These are phyloP conservation scores for Sesia bembeciformis DNA, from an alignment of 2,888 invertebrate genomes.

Conservation along the genomic window DNA sequence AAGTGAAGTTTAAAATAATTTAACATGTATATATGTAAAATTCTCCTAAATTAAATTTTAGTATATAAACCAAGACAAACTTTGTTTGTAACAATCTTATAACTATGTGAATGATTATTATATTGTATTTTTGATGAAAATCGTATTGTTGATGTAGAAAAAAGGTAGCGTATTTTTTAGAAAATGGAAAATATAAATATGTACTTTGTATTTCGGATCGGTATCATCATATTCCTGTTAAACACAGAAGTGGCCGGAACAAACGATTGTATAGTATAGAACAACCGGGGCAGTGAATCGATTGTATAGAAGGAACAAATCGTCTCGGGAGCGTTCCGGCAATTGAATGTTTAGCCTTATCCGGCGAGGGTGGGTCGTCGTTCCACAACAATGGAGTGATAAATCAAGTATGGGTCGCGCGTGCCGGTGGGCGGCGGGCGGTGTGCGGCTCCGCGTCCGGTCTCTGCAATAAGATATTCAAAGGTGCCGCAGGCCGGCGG, in stretches of 20 bases:
- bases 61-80: too few species aligned
- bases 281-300: conserved; percentile 34
- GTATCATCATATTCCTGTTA: conserved; percentile 4
- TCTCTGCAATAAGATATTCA: conserved; percentile 40
- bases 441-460: conserved; percentile 33
- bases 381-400: conserved; percentile 69
- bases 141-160: too few species aligned
- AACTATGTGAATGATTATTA: too few species aligned
- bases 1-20: too few species aligned
- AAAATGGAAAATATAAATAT: too few species aligned
- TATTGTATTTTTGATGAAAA: too few species aligned
- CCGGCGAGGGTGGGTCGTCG: conserved; percentile 62
- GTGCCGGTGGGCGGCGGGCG: conserved; percentile 36
- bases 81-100: too few species aligned
- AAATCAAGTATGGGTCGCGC: conserved; percentile 71
- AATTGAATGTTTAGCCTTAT: conserved; percentile 71
- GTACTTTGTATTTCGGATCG: too few species aligned
- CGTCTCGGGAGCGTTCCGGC: conserved; percentile 64
- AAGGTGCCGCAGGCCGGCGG: conserved; percentile 37
- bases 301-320: conserved; percentile 60
- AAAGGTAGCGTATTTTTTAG: too few species aligned
- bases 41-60: too few species aligned
- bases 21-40: too few species aligned
- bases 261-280: too few species aligned
- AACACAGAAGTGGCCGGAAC: conserved; percentile 28